Evolutionary conservation across 2,888 invertebrate species (phyloP), one percentile per base, ranked within the genome.

Genomic region (Pachydiplax longipennis): DNA sequence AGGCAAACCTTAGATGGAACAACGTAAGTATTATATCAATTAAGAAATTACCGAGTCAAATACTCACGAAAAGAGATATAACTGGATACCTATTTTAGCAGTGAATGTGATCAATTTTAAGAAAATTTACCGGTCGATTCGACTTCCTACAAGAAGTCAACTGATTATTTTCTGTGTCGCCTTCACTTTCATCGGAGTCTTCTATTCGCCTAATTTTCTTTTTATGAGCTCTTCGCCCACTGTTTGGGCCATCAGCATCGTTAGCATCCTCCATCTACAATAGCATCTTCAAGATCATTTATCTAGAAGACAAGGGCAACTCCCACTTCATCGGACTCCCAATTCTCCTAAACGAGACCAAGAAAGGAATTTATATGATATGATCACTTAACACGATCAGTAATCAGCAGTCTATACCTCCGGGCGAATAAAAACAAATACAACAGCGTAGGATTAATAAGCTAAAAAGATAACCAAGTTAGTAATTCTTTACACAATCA

Each of bases 211-310:
- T 37, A 61, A 87, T 65, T 87, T 65, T 87, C 87, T 87, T 87
- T 37, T 87, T 87, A 61, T 87, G 87, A 87, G 87, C 87, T 37
- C 61, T 87, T 37, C 87, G 87, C 87, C 87, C 87, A 61, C 58
- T n/a, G 22, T 61, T 87, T 37, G 87, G 87, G 87, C 87, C 87
- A 65, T 61, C 87, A 65, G 87, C 87, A 87, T 87, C 87, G 61
- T 87, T 87, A 61, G 87, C 37, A 61, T 87, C 87, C 87, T 87
- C 87, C 87, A 87, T 87, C 61, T 31, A 87, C 58, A 61, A 87
- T 8, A 65, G 87, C 87, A 87, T 87, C 61, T 87, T 87, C 37
- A n/a, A 65, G 37, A 87, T 87, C n/a, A 87, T 61, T 58, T 87
- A 65, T 37, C 58, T 37, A 61, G 35, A 61, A 61, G 61, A 58